Percentiles rank a stretch among this genome's conserved stretches.
Evolutionary conservation across 2,888 invertebrate genomes (phyloP).

Genomic region (Geophilus truncorum): DNA sequence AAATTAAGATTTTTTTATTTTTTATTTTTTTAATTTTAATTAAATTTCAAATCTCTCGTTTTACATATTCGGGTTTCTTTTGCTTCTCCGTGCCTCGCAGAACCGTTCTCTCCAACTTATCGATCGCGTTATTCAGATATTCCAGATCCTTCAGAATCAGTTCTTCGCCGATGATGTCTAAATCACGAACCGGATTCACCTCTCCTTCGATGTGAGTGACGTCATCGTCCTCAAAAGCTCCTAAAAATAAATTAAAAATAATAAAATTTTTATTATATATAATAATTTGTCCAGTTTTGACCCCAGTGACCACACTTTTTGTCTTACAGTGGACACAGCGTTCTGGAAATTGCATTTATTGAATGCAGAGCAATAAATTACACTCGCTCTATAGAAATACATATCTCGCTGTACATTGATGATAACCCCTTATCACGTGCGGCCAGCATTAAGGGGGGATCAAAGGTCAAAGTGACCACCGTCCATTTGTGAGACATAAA

Average conservation of each 20-base stretch:
- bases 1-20: slow-evolving; percentile 39
- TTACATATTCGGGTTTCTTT: slow-evolving; percentile 89
- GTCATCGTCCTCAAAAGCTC: slow-evolving; percentile 95
- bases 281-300: neutral
- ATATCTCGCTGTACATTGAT: neutral
- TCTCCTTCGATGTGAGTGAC: slow-evolving; percentile 98
- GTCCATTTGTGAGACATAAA: neutral
- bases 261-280: neutral
- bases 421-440: neutral
- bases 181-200: slow-evolving; percentile 91
- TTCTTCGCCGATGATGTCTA: slow-evolving; percentile 95
- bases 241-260: slow-evolving; percentile 51
- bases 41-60: no score
- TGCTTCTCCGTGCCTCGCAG: slow-evolving; percentile 85
- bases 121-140: slow-evolving; percentile 70
- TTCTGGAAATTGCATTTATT: neutral
- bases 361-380: neutral
- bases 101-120: slow-evolving; percentile 76
- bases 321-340: neutral
- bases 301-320: neutral
- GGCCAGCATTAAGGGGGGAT: neutral
- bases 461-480: neutral
- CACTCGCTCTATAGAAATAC: neutral
- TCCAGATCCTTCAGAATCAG: slow-evolving; percentile 91
- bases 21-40: neutral